Percentiles rank a stretch among this genome's conserved stretches.
These are phyloP conservation scores for Ceratina australensis DNA, from an alignment of 1,140 invertebrate species.

Conservation along the genomic window DNA sequence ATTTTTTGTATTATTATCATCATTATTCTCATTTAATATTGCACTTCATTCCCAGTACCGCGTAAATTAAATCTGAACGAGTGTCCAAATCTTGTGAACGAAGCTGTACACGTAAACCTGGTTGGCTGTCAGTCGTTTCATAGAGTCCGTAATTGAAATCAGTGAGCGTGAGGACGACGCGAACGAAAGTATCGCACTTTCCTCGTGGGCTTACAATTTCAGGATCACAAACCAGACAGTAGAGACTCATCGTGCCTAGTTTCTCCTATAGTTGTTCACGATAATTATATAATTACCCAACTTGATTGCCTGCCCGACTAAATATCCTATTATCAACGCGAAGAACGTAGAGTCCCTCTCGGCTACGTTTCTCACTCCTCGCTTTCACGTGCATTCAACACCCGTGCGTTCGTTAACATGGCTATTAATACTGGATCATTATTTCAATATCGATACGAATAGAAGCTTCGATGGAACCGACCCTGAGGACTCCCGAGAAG, in stretches of 20 bases:
- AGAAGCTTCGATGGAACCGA: constrained; percentile 25
- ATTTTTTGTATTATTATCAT: too few relatives aligned
- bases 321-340: constrained; percentile 7
- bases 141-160: neutral
- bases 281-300: constrained; percentile 29
- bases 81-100: too few relatives aligned
- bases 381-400: neutral
- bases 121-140: too few relatives aligned
- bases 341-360: constrained; percentile 3
- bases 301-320: neutral
- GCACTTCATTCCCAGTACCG: too few relatives aligned
- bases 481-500: constrained; percentile 22
- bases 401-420: constrained; percentile 8
- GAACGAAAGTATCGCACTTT: constrained; percentile 47
- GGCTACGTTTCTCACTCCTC: constrained; percentile 11
- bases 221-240: constrained; percentile 34
- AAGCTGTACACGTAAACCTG: too few relatives aligned
- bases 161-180: constrained; percentile 30
- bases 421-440: constrained; percentile 18
- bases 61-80: too few relatives aligned
- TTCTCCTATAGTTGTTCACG: constrained; percentile 36
- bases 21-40: too few relatives aligned
- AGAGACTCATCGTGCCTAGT: constrained; percentile 9
- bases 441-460: neutral
- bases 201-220: constrained; percentile 36